Conservation (phyloP, 2,888 invertebrate genomes). For the Protodeltote pygarga region DNA sequence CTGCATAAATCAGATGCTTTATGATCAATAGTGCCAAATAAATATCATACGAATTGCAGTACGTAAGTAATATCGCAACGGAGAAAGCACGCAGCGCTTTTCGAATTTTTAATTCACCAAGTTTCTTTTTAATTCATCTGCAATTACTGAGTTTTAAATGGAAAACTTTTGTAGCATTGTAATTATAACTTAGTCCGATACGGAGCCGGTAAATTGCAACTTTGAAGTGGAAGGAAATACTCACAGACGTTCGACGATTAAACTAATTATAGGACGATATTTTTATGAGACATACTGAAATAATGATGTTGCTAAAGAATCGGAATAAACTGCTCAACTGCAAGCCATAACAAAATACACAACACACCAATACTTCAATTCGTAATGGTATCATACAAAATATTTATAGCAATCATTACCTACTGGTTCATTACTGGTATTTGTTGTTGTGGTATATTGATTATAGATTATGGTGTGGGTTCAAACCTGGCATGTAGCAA, state of each 20-base stretch:
- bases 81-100: conserved; percentile 52
- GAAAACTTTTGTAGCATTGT: conserved; percentile 42
- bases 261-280: conserved; percentile 40
- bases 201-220: conserved; percentile 48
- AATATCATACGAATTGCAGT: conserved; percentile 59
- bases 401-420: too few species aligned
- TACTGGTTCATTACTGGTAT: too few species aligned
- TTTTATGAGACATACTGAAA: conserved; percentile 14
- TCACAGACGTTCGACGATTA: conserved; percentile 26
- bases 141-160: conserved; percentile 46
- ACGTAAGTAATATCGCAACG: conserved; percentile 36
- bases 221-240: conserved; percentile 37
- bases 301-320: conserved; percentile 14
- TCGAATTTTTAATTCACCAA: conserved; percentile 42
- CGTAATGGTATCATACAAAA: too few species aligned
- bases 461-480: too few species aligned
- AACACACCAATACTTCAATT: too few species aligned
- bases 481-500: too few species aligned
- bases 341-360: too few species aligned
- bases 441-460: too few species aligned
- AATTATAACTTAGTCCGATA: conserved; percentile 56
- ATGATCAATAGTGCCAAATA: conserved; percentile 72
- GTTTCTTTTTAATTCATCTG: conserved; percentile 50
- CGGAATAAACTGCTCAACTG: too few species aligned
- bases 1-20: conserved; percentile 75